phyloP scores from a whole-genome alignment of 2,797 vertebrate species.

The Hydrophis major region DNA sequence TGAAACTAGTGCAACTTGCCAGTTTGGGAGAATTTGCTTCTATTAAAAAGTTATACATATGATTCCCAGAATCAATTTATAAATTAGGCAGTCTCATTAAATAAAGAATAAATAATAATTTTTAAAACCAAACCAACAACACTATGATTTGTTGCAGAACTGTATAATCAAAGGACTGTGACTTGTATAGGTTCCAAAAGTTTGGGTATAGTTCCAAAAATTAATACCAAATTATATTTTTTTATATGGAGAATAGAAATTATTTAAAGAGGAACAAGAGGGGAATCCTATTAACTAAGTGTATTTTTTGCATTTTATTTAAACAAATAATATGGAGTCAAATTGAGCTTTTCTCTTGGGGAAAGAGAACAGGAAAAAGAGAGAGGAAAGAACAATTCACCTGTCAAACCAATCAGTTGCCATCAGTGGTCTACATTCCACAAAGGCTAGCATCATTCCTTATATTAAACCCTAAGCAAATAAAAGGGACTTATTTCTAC shows the following conservation, averaged over 20 bases:
- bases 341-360: not conserved
- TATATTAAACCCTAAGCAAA: not conserved
- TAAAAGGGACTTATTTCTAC: not conserved
- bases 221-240: not conserved
- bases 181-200: not conserved
- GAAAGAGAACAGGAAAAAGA: not conserved
- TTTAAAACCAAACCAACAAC: not conserved
- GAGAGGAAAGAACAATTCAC: not conserved
- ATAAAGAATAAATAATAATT: not conserved
- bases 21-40: not conserved
- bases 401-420: not conserved
- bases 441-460: not conserved
- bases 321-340: not conserved
- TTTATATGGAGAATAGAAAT: not conserved
- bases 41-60: not conserved
- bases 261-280: not conserved
- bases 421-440: not conserved
- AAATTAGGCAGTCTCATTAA: not conserved
- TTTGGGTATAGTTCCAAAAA: not conserved
- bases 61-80: not conserved
- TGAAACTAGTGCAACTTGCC: not conserved
- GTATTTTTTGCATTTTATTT: not conserved
- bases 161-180: not conserved
- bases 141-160: not conserved
- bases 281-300: not conserved